Base-by-base conservation (phyloP, 2,888 invertebrate genomes). In the Aleiodes testaceus region DNA sequence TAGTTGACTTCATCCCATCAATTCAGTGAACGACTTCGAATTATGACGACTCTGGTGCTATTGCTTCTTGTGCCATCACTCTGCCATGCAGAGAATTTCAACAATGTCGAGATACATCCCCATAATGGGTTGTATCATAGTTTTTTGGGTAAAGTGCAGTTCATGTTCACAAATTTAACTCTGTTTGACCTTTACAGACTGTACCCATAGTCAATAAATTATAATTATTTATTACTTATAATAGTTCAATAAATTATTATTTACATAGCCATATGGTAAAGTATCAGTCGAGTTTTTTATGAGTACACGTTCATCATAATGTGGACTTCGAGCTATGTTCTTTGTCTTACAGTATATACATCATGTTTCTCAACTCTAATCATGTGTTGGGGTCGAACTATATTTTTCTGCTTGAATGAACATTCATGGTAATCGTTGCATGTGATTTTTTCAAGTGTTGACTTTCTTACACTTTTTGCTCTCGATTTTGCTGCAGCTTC, bases 401-500 rank as follows among this genome's bases (percentile, higher is more conserved):
- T 18, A 12, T 36, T 11, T 16, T 22, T 49, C 7, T 66, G 22
- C 3, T 36, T 42, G 26, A 30, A 26, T 42, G 45, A 18, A 53
- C 66, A 66, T 9, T 30, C 16, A 30, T 61, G 30, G 14, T 63
- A 69, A 20, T 69, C 63, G 3, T 67, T 52, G n/a, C 61, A 67
- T 5, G 63, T 63, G 12, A 72, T 72, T 3, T 2, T 20, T 18
- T 61, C 50, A 0, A 72, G 22, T 6, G 67, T 26, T 3, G 45
- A 67, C 1, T 20, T 14, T 53, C 30, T 53, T 11, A 50, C 63
- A 16, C 72, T 71, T 36, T 73, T 71, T 14, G 68, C 74, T 7
- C 44, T 18, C 9, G 47, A 71, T 77, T 80, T 44, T 79, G 82
- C 50, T 2, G 22, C 16, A 18, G 55, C 50, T 1, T 36, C 22